Base-by-base conservation (phyloP, 2,797 vertebrate genomes). In the Fundulus diaphanus region DNA sequence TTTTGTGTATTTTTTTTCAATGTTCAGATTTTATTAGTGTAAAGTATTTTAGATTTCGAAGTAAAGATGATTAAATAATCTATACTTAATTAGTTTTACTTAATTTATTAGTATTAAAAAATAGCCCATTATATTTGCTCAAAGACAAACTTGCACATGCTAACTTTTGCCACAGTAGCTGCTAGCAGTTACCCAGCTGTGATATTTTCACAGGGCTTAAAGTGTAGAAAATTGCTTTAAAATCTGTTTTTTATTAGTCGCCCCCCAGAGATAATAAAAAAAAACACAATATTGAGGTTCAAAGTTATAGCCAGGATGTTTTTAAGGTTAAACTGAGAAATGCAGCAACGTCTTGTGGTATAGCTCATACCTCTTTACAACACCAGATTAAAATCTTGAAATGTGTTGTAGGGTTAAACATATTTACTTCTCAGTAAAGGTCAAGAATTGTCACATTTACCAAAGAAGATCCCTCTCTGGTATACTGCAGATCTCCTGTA, bases 401-500 rank as follows among this genome's bases (percentile, higher is more conserved):
- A 71, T 49, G 20, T 40, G n/a, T 37, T 20, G 40, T 37, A 40
- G 40, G 37, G 20, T 18, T 42, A 27, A 57, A 42, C 18, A 57
- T 40, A 3, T 76, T 59, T 13, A 37, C 16, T 3, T 40, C 56
- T 9, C 7, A 18, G 42, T 61, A 68, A 49, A n/a, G 9, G 29
- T 46, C 56, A 27, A 70, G 61, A 79, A 40, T 22, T 72, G 49
- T 57, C 79, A 56, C 72, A 37, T 63, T 66, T 49, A 29, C 8
- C 37, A 65, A 63, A 52, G 51, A 67, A 57, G 71, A 40, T 29
- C 42, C 54, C 54, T 35, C 44, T 18, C 31, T 33, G 6, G 33
- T 37, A 72, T 51, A 63, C 76, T 72, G 2, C 74, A 61, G 76
- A 76, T 81, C 71, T 82, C 68, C 76, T 81, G 69, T 24, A 73